Percentiles rank a stretch among this genome's conserved stretches.
Evolutionary conservation across 2,113 vertebrate species (phyloP).

Genomic region (Nerophis ophidion): DNA sequence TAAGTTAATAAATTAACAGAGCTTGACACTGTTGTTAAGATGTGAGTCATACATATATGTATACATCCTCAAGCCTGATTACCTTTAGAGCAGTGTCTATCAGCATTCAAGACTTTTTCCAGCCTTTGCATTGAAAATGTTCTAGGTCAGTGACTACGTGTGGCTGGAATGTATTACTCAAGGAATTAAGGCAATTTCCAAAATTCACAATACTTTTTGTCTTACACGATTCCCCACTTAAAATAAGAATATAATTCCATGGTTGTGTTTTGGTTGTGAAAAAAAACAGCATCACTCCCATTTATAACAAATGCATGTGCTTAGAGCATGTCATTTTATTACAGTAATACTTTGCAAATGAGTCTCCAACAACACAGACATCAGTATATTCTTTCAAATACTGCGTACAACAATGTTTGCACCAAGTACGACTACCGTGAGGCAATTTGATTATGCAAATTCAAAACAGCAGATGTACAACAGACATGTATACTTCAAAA

Average conservation of each 20-base stretch:
- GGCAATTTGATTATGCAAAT: constrained; percentile 53
- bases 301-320: constrained; percentile 33
- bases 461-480: constrained; percentile 37
- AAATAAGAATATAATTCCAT: not conserved
- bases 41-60: no score
- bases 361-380: constrained; percentile 53
- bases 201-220: no score
- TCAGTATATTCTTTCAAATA: constrained; percentile 39
- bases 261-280: not conserved
- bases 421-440: constrained; percentile 32
- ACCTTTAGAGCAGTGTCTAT: no score
- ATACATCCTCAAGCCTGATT: no score
- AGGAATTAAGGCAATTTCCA: no score
- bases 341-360: constrained; percentile 64
- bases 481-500: constrained; percentile 26
- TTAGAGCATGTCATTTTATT: constrained; percentile 67
- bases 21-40: no score
- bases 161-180: no score
- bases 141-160: no score
- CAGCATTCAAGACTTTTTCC: no score
- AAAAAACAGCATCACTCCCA: constrained; percentile 7
- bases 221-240: no score
- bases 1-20: no score
- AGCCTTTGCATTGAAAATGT: no score
- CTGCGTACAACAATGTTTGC: constrained; percentile 33